Evolutionary conservation across 2,888 invertebrate species (phyloP), one percentile per base, ranked within the genome.

Genomic region (Empis livida): DNA sequence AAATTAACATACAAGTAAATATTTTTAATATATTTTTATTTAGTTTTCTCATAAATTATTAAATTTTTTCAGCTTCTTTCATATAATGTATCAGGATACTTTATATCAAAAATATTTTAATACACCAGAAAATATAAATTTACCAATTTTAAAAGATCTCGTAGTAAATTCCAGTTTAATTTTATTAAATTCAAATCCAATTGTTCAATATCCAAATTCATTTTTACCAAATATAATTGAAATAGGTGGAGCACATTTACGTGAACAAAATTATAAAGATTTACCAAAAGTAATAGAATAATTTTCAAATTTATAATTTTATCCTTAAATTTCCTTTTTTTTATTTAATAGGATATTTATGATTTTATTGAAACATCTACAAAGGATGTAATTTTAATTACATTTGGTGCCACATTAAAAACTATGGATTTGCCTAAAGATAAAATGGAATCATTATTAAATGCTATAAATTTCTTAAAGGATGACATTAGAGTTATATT

Each of bases 371-470:
- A 71, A 44, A 56, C 59, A 5, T 64, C 71, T 0, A 52, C 56
- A 1, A 57, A 64, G 5, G 73, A 71, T 2, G 67, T 66, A 2
- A 61, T 73, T 35, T 70, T 67, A 46, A 60, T 73, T 45, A 71
- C 71, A 47, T 59, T 75, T 53, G 75, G 75, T 3, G 67, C 66
- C 2, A 63, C 65, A 51, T 55, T 64, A 27, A 59, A 58, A 20
- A 63, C 62, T 8, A 57, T 56, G 13, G 61, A 67, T 46, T 53
- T 70, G 50, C 61, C 68, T 3, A 56, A 54, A n/a, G 63, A 67
- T n/a, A 68, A 64, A 49, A 48, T 68, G 5, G 56, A 64, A 31
- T 53, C 59, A 16, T 59, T 67, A 42, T 53, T 69, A 9, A 59
- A 59, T 23, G 61, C 61, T 16, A 54, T 59, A 43, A 42, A 49